A percentile compares a stretch with the other conserved stretches of the same genome.
These are phyloP conservation scores for Harpagifer antarcticus DNA, from an alignment of 2,797 vertebrate species.

Conservation along the genomic window DNA sequence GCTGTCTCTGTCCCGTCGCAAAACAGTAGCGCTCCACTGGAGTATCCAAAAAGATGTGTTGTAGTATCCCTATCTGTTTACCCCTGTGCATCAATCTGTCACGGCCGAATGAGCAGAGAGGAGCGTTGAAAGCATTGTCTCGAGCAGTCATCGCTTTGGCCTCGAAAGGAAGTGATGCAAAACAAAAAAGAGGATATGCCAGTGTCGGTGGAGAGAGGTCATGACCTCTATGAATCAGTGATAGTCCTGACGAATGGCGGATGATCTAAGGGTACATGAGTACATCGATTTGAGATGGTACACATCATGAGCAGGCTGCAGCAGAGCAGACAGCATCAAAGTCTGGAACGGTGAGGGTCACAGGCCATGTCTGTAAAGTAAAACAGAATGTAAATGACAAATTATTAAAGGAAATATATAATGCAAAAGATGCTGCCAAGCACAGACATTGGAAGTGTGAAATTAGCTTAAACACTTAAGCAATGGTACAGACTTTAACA, in stretches of 20 bases:
- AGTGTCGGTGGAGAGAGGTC: slow-evolving; percentile 53
- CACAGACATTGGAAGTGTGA: slow-evolving; percentile 28
- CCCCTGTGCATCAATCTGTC: slow-evolving; percentile 71
- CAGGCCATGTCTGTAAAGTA: slow-evolving; percentile 19
- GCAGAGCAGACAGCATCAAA: slow-evolving; percentile 61
- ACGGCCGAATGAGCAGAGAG: slow-evolving; percentile 60
- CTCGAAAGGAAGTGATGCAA: slow-evolving; percentile 69
- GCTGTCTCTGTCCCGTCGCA: slow-evolving; percentile 51
- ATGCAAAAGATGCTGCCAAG: background rate
- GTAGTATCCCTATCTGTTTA: slow-evolving; percentile 71
- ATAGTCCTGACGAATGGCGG: slow-evolving; percentile 37
- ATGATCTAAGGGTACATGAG: slow-evolving; percentile 57
- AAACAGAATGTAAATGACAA: slow-evolving; percentile 10
- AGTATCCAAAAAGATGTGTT: slow-evolving; percentile 69
- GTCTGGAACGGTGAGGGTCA: slow-evolving; percentile 46
- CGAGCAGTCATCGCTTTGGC: slow-evolving; percentile 58
- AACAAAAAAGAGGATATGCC: slow-evolving; percentile 42
- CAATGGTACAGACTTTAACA: slow-evolving; percentile 39
- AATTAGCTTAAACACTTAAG: slow-evolving; percentile 45
- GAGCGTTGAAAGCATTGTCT: slow-evolving; percentile 71
- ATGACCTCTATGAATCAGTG: slow-evolving; percentile 64
- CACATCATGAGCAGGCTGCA: slow-evolving; percentile 58
- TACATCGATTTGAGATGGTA: slow-evolving; percentile 61
- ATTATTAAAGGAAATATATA: background rate
- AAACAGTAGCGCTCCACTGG: slow-evolving; percentile 50